Base-by-base conservation (phyloP, 2,113 vertebrate genomes). In the Dipodomys merriami region DNA sequence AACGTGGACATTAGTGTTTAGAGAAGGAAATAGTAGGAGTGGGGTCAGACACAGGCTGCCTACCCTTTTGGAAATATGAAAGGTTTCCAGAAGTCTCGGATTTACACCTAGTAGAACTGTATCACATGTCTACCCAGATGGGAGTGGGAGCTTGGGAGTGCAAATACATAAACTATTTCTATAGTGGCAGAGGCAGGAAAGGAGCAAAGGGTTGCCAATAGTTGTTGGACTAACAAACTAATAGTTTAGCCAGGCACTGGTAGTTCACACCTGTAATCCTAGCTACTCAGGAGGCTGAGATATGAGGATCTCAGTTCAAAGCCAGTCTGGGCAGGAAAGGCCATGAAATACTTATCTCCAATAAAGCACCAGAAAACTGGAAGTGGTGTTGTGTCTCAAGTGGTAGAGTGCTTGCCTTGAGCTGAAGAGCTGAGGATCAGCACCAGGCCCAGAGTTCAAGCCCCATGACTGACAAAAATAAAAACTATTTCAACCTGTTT, bases 71-170 rank as follows among this genome's bases (percentile, higher is more conserved):
- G 33, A 46, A 91, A 76, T 71, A 30, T 71, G 5, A 81, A 76
- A 74, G 8, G 29, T 93, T 62, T 88, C 25, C 30, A 73, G 57
- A 94, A 94, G 78, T 84, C 53, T 60, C 65, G 65, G 12, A 39
- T 22, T 69, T 83, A 35, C 4, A 57, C 4, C n/a, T 39, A 8
- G 27, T 57, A 13, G 53, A 57, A 57, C 53, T 57, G 53, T 69
- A 83, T 68, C 46, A 79, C 35, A 6, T 69, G 67, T 83, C 30
- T 71, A 62, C 30, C 57, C 20, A 49, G 30, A 27, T 82, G 62
- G 60, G 46, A 83, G n/a, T 71, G 49, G 15, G 35, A 73, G 33
- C 33, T 33, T 92, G n/a, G 72, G 35, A 90, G 82, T 77, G 67
- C 39, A 91, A 72, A 19, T 69, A 33, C 16, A 44, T 46, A 57